Percentiles rank a stretch among this genome's conserved stretches.
phyloP scores from a whole-genome alignment of 2,888 invertebrate species.

The Acrocera orbiculus region DNA sequence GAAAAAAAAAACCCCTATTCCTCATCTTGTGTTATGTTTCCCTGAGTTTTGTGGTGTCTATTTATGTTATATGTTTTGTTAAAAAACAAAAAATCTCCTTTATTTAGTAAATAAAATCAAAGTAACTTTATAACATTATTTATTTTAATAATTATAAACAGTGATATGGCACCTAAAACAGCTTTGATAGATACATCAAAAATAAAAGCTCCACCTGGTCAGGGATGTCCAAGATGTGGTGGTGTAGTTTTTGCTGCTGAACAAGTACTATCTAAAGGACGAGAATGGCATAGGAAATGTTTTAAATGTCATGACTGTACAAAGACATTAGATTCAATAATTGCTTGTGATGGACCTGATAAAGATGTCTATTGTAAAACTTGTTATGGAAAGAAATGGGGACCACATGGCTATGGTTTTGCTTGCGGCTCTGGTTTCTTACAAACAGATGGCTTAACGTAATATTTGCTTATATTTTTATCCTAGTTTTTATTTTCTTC shows the following conservation, averaged over 20 bases:
- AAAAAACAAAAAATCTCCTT: not conserved
- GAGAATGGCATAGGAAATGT: slow-evolving; percentile 85
- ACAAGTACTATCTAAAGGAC: slow-evolving; percentile 76
- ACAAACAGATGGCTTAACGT: slow-evolving; percentile 80
- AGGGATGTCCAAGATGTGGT: slow-evolving; percentile 79
- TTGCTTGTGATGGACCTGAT: slow-evolving; percentile 88
- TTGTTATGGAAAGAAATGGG: slow-evolving; percentile 96
- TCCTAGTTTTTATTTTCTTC: not conserved
- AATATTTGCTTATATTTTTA: slow-evolving; percentile 23
- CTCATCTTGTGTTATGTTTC: not conserved
- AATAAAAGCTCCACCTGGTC: slow-evolving; percentile 66
- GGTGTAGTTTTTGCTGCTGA: slow-evolving; percentile 89
- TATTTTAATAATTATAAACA: slow-evolving; percentile 20
- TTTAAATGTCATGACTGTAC: slow-evolving; percentile 86
- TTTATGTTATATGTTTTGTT: not conserved
- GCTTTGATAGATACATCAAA: slow-evolving; percentile 61
- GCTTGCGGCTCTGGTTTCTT: slow-evolving; percentile 89
- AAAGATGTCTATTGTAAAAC: slow-evolving; percentile 89
- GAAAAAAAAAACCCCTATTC: not conserved
- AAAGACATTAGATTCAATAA: slow-evolving; percentile 87
- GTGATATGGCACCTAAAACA: slow-evolving; percentile 56
- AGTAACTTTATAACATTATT: too few relatives aligned
- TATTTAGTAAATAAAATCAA: not conserved
- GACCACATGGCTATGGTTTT: slow-evolving; percentile 91
- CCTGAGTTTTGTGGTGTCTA: not conserved